A percentile compares a stretch with the other conserved stretches of the same genome.
Evolutionary conservation across 2,113 vertebrate genomes (phyloP).

Genomic region (Cyphotilapia sp.): DNA sequence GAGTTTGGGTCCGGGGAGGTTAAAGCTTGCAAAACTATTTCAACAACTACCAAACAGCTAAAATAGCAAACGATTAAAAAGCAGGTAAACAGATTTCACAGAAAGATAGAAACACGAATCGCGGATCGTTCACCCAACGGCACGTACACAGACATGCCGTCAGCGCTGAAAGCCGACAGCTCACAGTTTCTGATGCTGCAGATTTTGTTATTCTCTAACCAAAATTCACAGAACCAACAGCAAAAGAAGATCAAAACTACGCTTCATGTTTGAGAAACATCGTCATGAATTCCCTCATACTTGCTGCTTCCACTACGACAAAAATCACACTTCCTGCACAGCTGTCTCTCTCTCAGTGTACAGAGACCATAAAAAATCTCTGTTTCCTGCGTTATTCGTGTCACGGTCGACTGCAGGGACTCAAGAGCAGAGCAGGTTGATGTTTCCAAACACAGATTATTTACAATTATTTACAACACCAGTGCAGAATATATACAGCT

Average conservation of each 20-base stretch:
- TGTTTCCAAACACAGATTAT: background rate
- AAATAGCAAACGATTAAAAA: background rate
- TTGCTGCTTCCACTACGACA: background rate
- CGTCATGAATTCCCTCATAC: background rate
- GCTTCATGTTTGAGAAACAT: background rate
- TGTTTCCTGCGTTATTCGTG: background rate
- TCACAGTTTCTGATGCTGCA: background rate
- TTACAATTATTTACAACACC: background rate
- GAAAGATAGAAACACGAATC: rapidly evolving
- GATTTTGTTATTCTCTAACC: rapidly evolving
- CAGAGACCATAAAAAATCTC: background rate
- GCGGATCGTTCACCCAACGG: rapidly evolving
- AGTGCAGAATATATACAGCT: background rate
- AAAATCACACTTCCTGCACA: background rate
- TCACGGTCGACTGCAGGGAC: background rate
- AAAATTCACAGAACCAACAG: background rate
- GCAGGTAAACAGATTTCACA: background rate
- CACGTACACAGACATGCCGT: background rate
- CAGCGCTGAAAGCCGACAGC: background rate
- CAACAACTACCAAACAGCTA: background rate
- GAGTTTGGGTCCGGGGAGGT: rapidly evolving
- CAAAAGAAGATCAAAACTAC: background rate
- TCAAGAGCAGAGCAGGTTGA: background rate
- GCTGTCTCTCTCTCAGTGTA: background rate
- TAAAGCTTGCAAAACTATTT: background rate